Percentiles rank a stretch among this genome's conserved stretches.
phyloP scores from a whole-genome alignment of 1,140 invertebrate species.

The Drosophila eugracilis region DNA sequence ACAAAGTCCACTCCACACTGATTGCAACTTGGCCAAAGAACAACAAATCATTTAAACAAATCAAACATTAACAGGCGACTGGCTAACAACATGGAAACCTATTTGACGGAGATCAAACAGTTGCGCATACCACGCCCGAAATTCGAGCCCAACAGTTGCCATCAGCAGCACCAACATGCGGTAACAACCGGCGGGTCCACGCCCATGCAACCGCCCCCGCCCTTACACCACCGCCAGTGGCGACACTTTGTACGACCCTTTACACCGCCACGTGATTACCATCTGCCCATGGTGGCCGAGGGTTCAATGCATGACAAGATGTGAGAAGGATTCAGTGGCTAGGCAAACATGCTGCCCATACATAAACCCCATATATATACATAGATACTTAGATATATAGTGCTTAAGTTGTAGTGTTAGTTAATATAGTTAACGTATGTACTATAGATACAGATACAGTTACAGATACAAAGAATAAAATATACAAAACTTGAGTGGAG shows the following conservation, averaged over 20 bases:
- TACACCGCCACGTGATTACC: constrained; percentile 83
- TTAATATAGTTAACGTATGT: constrained; percentile 49
- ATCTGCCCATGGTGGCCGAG: constrained; percentile 64
- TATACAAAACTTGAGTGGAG: constrained; percentile 30
- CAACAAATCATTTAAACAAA: constrained; percentile 74
- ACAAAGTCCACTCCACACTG: constrained; percentile 52
- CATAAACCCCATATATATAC: constrained; percentile 15
- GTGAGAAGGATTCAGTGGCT: constrained; percentile 14
- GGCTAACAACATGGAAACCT: constrained; percentile 89
- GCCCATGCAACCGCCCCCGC: constrained; percentile 50
- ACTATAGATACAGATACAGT: constrained; percentile 52
- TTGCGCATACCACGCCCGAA: constrained; percentile 93
- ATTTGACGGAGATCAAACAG: constrained; percentile 92
- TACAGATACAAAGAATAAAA: constrained; percentile 58
- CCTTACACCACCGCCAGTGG: constrained; percentile 71
- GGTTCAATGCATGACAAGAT: constrained; percentile 67
- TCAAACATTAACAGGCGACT: constrained; percentile 67
- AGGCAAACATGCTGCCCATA: constrained; percentile 3
- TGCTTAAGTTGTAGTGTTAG: constrained; percentile 72
- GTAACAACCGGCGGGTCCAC: constrained; percentile 86
- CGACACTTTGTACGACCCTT: constrained; percentile 83
- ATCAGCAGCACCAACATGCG: constrained; percentile 86
- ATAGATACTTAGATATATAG: constrained; percentile 49
- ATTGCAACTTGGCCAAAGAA: constrained; percentile 73
- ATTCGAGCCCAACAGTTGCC: constrained; percentile 90